Evolutionary conservation across 2,888 invertebrate genomes (phyloP).

Genomic region (Subacronicta megacephala): DNA sequence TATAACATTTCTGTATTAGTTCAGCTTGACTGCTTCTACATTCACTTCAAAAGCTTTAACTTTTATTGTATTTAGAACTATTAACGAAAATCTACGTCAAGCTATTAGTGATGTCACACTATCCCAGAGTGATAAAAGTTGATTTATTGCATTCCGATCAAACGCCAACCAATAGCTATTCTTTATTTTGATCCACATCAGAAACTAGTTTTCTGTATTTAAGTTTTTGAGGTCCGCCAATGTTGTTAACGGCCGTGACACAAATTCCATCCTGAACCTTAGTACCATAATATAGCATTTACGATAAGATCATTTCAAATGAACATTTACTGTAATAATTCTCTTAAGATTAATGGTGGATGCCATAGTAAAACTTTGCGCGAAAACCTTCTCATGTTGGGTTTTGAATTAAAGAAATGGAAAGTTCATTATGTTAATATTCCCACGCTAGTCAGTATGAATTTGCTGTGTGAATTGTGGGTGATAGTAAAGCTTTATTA

Average conservation of each 20-base stretch:
- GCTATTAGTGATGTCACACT: too few species aligned
- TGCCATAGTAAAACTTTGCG: slow-evolving; percentile 10
- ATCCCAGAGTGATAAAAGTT: too few species aligned
- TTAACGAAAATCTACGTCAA: too few species aligned
- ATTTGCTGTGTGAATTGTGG: slow-evolving; percentile 29
- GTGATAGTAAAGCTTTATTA: slow-evolving; percentile 22
- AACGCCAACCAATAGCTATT: too few species aligned
- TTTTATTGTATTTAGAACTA: too few species aligned
- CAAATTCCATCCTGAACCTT: slow-evolving; percentile 52
- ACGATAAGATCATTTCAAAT: slow-evolving; percentile 22
- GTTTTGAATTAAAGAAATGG: slow-evolving; percentile 43
- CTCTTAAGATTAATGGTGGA: slow-evolving; percentile 7
- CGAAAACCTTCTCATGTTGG: slow-evolving; percentile 7
- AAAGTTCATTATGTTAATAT: slow-evolving; percentile 44
- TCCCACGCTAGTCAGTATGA: slow-evolving; percentile 38
- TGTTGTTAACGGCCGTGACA: slow-evolving; percentile 56
- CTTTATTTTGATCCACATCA: too few species aligned
- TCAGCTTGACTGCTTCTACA: too few species aligned
- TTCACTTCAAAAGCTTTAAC: too few species aligned
- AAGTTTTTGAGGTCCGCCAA: slow-evolving; percentile 50
- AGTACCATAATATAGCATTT: slow-evolving; percentile 31
- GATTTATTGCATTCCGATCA: too few species aligned
- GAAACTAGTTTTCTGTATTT: slow-evolving; percentile 18
- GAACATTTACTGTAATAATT: slow-evolving; percentile 17
- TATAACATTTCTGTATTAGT: too few species aligned